Base-by-base conservation (phyloP, 53 echinoderm and acorn worm genomes). In the Apostichopus leukothele region DNA sequence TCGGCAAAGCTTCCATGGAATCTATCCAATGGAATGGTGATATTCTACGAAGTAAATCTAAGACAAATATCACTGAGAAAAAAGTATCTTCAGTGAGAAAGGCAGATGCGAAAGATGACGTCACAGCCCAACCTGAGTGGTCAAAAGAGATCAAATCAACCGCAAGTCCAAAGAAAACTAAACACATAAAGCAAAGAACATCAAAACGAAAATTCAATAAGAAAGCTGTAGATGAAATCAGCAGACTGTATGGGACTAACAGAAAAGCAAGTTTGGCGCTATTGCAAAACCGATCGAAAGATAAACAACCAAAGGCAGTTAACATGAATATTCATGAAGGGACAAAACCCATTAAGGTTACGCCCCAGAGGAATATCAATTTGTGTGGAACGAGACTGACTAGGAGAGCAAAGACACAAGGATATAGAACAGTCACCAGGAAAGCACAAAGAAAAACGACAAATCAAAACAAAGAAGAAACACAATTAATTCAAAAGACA, bases 281-380 rank as follows among this genome's bases (percentile, higher is more conserved):
- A 60, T 87, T 75, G 4, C 88, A 87, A 52, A 87, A 74, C 53
- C 52, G 88, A 87, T 75, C 22, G 12, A 87, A 87, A 87, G 88
- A 87, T 18, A 87, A 87, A 53, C 53, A 75, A 16, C n/a, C 18
- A 7, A 87, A 73, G 53, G 19, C 51, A 51, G 88, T 75, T 53
- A 52, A 18, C 13, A 19, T 75, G 53, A 87, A 87, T 53, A 75
- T 87, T 57, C 88, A 87, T 53, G 74, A 75, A 26, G 75, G 23
- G 7, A 18, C 74, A 16, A 75, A 60, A 63, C 4, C 1, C 1
- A 67, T 25, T 21, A 63, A 85, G 61, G 20, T 16, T 5, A 76
- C 77, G 23, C 7, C 68, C 26, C 12, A 39, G 50, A 50, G 50
- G 16, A 85, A 85, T 18, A 55, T 54, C 39, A 61, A 67, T 50